Evolutionary conservation across 2,113 vertebrate species (phyloP).

Genomic region (Paracanthobrama guichenoti): DNA sequence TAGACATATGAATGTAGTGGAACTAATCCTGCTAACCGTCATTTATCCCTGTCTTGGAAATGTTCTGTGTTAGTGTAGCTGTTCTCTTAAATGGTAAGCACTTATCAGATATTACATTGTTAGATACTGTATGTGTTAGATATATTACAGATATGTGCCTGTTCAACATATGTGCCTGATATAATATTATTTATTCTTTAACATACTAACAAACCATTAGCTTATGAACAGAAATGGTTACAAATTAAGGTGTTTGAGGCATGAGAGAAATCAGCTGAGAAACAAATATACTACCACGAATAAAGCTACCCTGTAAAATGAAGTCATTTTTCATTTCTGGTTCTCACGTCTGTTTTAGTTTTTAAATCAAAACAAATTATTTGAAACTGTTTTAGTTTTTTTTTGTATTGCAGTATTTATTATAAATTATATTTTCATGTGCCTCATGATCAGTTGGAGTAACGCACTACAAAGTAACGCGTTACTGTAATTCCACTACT

Average conservation of each 20-base stretch:
- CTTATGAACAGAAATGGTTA: background rate
- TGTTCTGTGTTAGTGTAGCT: background rate
- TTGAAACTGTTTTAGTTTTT: background rate
- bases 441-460: too few relatives aligned
- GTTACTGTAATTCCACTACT: too few relatives aligned
- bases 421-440: too few relatives aligned
- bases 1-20: constrained; percentile 18
- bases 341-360: background rate
- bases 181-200: constrained; percentile 1
- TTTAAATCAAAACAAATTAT: too few relatives aligned
- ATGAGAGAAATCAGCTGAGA: background rate
- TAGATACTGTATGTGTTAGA: background rate
- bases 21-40: background rate
- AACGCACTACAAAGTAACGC: too few relatives aligned
- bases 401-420: too few relatives aligned
- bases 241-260: background rate
- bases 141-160: constrained; percentile 1
- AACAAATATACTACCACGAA: background rate
- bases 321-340: too few relatives aligned
- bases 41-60: background rate
- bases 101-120: background rate
- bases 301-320: background rate
- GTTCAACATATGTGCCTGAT: constrained; percentile 17
- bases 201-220: background rate
- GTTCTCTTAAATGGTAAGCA: background rate